Evolutionary conservation across 35 echinoderm and acorn worm genomes (phyloP), one percentile per base, ranked within the genome.

Genomic region (Apostichopus parvimensis): DNA sequence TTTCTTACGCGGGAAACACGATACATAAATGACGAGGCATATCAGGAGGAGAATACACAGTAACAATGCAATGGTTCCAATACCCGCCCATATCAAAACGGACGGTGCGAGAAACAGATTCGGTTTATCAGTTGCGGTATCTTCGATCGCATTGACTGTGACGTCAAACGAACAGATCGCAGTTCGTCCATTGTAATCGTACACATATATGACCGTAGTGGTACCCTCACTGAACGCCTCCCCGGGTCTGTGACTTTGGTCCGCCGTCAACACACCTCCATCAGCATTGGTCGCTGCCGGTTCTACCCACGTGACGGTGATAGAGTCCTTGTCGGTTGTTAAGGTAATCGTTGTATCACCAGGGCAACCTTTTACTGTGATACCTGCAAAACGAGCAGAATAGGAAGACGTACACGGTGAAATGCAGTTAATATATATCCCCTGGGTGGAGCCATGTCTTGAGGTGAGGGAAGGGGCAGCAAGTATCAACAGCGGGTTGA

Each of bases 331-430:
- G 57, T 88, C 18, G 17, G 86, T 52, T 24, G 21, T 18, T 66
- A 88, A 66, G 12, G 86, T 88, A 26, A 88, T 88, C 10, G n/a
- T 88, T 26, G 86, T 88, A 45, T 88, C 86, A 28, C 86, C 86
- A 15, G 86, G 86, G n/a, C 86, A 88, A 53, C 61, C 86, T 26
- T 45, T 18, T 4, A 88, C 60, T 5, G 62, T 88, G 21, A 88
- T 72, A 18, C 57, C 64, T 88, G 62, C 6, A 75, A 22, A 1
- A 22, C 6, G 11, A 75, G 6, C 0, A 45, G 1, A 45, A 75
- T n/a, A 75, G 17, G 17, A 6, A 75, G n/a, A 22, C 6, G 17
- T 75, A 4, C 1, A 9, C 58, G 34, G 34, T 61, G 12, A 61
- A 61, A 9, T 61, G 58, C 58, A 61, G 12, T 61, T 61, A 61